Percentiles rank a stretch among this genome's conserved stretches.
phyloP scores from a whole-genome alignment of 2,888 invertebrate species.

The Phragmatobia fuliginosa region DNA sequence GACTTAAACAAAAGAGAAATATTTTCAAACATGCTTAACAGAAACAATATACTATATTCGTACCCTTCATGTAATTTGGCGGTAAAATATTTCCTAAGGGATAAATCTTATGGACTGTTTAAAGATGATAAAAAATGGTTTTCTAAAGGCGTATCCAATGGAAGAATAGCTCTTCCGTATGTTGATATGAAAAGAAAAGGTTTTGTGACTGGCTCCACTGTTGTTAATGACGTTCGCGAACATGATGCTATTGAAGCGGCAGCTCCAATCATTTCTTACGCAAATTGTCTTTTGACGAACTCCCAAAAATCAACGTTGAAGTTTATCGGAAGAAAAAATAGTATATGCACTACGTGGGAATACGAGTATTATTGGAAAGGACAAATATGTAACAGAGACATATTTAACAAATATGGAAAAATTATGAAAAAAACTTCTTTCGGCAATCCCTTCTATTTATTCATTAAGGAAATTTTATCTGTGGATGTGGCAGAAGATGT shows the following conservation, averaged over 20 bases:
- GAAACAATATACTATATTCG: conserved; percentile 23
- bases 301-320: conserved; percentile 32
- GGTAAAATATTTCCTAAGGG: conserved; percentile 39
- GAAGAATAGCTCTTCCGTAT: conserved; percentile 49
- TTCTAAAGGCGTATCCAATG: conserved; percentile 41
- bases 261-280: conserved; percentile 52
- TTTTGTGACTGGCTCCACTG: conserved; percentile 35
- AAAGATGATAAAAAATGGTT: conserved; percentile 46
- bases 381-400: conserved; percentile 29
- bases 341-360: conserved; percentile 17
- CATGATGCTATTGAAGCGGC: conserved; percentile 57
- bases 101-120: conserved; percentile 24
- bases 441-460: conserved; percentile 26
- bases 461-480: conserved; percentile 29
- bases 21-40: conserved; percentile 30
- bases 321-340: conserved; percentile 33
- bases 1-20: conserved; percentile 20
- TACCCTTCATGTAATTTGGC: conserved; percentile 32
- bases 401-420: conserved; percentile 30
- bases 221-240: conserved; percentile 29
- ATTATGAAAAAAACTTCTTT: neutral
- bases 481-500: conserved; percentile 6
- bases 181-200: conserved; percentile 50
- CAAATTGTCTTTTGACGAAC: conserved; percentile 48
- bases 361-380: conserved; percentile 21